These are phyloP conservation scores for Drosophila prostipennis DNA, from an alignment of 2,888 invertebrate species.

Conservation along the genomic window DNA sequence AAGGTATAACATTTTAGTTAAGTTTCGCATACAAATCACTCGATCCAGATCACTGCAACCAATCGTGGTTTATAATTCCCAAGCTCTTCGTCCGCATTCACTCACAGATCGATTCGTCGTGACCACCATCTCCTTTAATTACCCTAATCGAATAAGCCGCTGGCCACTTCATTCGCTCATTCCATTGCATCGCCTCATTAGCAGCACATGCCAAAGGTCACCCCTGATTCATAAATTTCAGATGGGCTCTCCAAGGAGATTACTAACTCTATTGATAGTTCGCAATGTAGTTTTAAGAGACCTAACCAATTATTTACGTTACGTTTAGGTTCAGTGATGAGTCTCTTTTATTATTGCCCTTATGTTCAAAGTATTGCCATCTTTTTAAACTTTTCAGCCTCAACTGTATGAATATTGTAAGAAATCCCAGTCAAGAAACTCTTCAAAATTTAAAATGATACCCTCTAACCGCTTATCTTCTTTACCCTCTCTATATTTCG, in stretches of 20 bases:
- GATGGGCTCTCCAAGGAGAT: slow-evolving; percentile 3
- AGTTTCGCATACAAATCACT: slow-evolving; percentile 34
- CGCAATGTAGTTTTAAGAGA: slow-evolving; percentile 11
- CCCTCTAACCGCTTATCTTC: slow-evolving; percentile 54
- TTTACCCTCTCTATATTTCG: slow-evolving; percentile 53
- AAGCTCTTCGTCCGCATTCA: slow-evolving; percentile 11
- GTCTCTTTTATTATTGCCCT: slow-evolving; percentile 8
- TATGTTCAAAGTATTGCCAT: slow-evolving; percentile 77
- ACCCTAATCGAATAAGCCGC: background rate
- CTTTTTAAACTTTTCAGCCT: slow-evolving; percentile 62
- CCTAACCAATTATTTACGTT: slow-evolving; percentile 3
- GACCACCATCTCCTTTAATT: background rate
- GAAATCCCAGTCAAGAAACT: slow-evolving; percentile 8
- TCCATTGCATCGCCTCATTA: slow-evolving; percentile 18
- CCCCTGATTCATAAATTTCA: background rate
- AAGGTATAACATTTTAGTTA: slow-evolving; percentile 53
- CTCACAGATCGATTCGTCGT: background rate
- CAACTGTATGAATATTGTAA: slow-evolving; percentile 6
- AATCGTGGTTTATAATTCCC: slow-evolving; percentile 4
- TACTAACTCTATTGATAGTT: slow-evolving; percentile 29
- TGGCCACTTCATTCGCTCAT: slow-evolving; percentile 20
- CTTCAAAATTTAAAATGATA: slow-evolving; percentile 1
- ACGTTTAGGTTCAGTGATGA: slow-evolving; percentile 9
- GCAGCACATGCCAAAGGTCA: slow-evolving; percentile 8
- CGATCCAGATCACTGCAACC: slow-evolving; percentile 12